Evolutionary conservation across 1,140 invertebrate genomes (phyloP), one percentile per base, ranked within the genome.

Genomic region (Gryon sp.): DNA sequence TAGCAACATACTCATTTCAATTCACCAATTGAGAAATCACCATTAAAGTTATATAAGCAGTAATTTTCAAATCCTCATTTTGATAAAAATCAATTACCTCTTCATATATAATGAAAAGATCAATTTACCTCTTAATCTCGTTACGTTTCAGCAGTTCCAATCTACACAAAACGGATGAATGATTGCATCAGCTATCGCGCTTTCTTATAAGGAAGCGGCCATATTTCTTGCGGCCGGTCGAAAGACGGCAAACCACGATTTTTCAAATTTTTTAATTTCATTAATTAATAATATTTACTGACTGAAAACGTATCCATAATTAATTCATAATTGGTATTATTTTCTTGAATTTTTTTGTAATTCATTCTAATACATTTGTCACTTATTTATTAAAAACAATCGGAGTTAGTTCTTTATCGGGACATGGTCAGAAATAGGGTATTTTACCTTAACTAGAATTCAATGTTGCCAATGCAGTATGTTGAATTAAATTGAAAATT

Each of bases 381-480:
- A 32, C 28, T 9, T 32, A 32, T 32, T 32, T 32, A 32, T 32
- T 32, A 6, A 32, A 32, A 6, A 11, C 4, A 32, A 32, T 32
- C 4, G n/a, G 9, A 32, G 28, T 7, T 32, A 9, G 28, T 32
- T 11, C 28, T 32, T 32, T 7, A 32, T 32, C 4, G 28, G 28
- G 9, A 32, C 28, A 32, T 32, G 28, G 28, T 32, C 28, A 32
- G 4, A 32, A 32, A 32, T 32, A 32, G 28, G 28, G 9, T 32
- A 32, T 32, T 32, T 32, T 32, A 32, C 28, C 28, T 32, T 32
- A 32, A 24, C 22, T n/a, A n/a, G n/a, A 24, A 24, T 24, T 24
- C 22, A 24, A 24, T n/a, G n/a, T n/a, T n/a, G n/a, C n/a, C n/a
- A n/a, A n/a, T n/a, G n/a, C n/a, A n/a, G n/a, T n/a, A n/a, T n/a